Percentiles rank a stretch among this genome's conserved stretches.
Conservation (phyloP, 2,888 invertebrate species). For the Lepidochrysops patricia region DNA sequence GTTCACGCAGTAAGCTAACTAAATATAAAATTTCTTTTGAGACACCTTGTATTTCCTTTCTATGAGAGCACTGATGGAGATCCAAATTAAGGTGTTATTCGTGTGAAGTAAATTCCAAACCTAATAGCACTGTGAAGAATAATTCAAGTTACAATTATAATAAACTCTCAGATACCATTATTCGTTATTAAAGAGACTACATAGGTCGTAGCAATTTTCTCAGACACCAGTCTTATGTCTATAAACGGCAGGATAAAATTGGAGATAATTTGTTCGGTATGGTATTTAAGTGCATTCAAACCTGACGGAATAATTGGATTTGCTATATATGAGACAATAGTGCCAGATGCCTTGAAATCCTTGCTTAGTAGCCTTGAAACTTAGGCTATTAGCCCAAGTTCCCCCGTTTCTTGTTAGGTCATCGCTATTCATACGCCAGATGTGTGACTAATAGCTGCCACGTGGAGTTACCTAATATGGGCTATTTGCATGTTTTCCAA, state of each 20-base stretch:
- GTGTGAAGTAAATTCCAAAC: no score
- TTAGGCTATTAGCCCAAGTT: background rate
- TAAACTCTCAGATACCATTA: no score
- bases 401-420: background rate
- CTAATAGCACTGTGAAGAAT: no score
- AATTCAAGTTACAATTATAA: no score
- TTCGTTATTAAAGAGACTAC: background rate
- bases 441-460: background rate
- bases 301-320: background rate
- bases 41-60: no score
- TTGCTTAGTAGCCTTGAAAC: no score
- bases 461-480: background rate
- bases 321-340: background rate
- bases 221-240: background rate
- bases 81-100: no score
- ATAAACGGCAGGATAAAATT: background rate
- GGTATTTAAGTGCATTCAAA: background rate
- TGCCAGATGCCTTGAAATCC: background rate
- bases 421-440: background rate
- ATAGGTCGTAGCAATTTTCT: background rate
- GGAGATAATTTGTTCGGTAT: background rate
- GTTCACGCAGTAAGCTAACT: no score
- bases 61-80: no score
- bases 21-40: no score
- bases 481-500: background rate